Base-by-base conservation (phyloP, 2,113 vertebrate genomes). In the Gallinago undulata region DNA sequence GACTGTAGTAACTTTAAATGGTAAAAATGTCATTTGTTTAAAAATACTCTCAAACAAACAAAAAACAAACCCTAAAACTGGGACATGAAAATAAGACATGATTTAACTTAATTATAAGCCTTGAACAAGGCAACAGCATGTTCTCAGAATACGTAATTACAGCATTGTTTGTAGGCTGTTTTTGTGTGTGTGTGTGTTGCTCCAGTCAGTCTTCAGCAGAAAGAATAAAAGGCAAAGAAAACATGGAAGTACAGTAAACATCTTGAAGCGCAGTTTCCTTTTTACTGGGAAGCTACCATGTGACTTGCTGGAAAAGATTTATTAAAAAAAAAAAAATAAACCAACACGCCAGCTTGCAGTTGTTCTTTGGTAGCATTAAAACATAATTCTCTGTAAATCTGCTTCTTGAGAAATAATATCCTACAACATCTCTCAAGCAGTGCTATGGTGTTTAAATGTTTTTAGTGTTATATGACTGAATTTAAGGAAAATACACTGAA, bases 21-120 rank as follows among this genome's bases (percentile, higher is more conserved):
- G 62, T 57, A 89, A 89, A 93, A 93, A 84, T 60, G n/a, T 59
- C 0, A 37, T 68, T 88, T 90, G 33, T 72, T 80, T 88, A 90
- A 96, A 96, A 96, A 93, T 93, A 92, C 28, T 67, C 77, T 84
- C 69, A 78, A 94, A 89, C 69, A 78, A 94, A 90, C 66, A 79
- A 86, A 94, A 67, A 60, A 7, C n/a, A 72, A 87, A 47, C 33
- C 19, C 53, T 87, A 75, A 68, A 95, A 91, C 19, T 79, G 74
- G 78, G 84, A 79, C 81, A 87, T 91, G 91, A 96, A 94, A 95
- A 96, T 92, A 69, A 95, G 74, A 84, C 56, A 57, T 89, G 80
- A 91, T 95, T 96, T 95, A 92, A 95, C 92, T 94, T 97, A 76
- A 96, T 95, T 96, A 96, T 87, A 96, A 93, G 66, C 80, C 83